Evolutionary conservation across 2,797 vertebrate species (phyloP), one percentile per base, ranked within the genome.

Genomic region (Tinamus major): DNA sequence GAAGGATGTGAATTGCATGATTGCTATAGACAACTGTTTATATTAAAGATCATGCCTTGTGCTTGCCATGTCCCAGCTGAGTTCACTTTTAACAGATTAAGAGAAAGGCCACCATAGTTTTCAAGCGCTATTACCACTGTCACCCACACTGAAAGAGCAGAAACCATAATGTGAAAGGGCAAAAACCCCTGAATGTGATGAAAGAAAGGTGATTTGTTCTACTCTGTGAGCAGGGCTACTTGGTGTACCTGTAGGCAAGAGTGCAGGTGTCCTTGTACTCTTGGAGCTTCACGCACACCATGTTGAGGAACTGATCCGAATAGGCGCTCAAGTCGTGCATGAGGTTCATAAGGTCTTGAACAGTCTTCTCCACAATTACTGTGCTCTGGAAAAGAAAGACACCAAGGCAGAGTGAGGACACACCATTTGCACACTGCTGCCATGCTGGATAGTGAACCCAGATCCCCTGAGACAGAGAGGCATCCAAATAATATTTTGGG

Each of bases 201-300:
- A 19, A 33, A 39, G 26, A 46, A 37, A 42, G 18, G 10, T 1
- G 2, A 8, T 19, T 26, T 17, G 21, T 26, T 27, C 5, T 35
- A 24, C n/a, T 31, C 48, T 33, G n/a, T 29, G 8, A 16, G 9
- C 27, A 26, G 19, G 10, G 14, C 14, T 5, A 29, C 27, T 53
- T 53, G 14, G 14, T 26, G 8, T 97, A 99, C 99, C 99, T 99
- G 98, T 99, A 99, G 74, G 99, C 98, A 1, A 97, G 90, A 82
- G 98, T 98, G 97, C 99, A 99, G 94, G 99, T 99, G 83, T 99
- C 99, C 96, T 99, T 99, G 98, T 99, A 99, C 76, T 99, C 99
- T 91, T 99, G 99, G 7, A 99, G 99, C 78, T 99, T 99, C 97
- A 99, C 98, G 2, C 99, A 99, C 68, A 99, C 98, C 99, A 99